Conservation (phyloP, 2,113 vertebrate species). For the Chroicocephalus ridibundus region DNA sequence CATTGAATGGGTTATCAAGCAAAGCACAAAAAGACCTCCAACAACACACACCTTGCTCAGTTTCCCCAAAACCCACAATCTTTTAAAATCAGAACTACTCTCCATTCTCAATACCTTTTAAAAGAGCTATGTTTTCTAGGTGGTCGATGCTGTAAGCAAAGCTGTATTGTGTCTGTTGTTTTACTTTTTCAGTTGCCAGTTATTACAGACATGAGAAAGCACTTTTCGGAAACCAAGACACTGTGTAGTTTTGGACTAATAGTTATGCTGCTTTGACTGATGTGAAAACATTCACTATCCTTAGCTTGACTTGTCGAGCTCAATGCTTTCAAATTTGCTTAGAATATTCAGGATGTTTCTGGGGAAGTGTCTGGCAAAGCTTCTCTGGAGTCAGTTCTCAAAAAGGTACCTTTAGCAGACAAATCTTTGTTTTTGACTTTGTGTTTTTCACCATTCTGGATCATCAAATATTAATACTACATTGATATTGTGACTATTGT, state of each 20-base stretch:
- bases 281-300: conserved; percentile 63
- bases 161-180: background rate
- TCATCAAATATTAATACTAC: background rate
- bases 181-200: conserved; percentile 75
- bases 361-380: conserved; percentile 84
- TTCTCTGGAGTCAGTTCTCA: conserved; percentile 78
- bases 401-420: conserved; percentile 72
- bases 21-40: background rate
- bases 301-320: conserved; percentile 73
- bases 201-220: conserved; percentile 80
- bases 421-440: background rate
- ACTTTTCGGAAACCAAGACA: conserved; percentile 77
- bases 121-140: background rate
- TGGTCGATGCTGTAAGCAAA: background rate
- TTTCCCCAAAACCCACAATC: background rate
- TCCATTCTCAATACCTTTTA: background rate
- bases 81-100: background rate
- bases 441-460: background rate
- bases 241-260: conserved; percentile 75
- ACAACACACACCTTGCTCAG: no score
- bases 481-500: background rate
- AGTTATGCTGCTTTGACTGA: conserved; percentile 65
- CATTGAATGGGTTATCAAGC: no score
- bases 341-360: conserved; percentile 83
- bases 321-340: conserved; percentile 72